Conservation (phyloP, 2,113 vertebrate genomes). For the Lichenostomus cassidix region DNA sequence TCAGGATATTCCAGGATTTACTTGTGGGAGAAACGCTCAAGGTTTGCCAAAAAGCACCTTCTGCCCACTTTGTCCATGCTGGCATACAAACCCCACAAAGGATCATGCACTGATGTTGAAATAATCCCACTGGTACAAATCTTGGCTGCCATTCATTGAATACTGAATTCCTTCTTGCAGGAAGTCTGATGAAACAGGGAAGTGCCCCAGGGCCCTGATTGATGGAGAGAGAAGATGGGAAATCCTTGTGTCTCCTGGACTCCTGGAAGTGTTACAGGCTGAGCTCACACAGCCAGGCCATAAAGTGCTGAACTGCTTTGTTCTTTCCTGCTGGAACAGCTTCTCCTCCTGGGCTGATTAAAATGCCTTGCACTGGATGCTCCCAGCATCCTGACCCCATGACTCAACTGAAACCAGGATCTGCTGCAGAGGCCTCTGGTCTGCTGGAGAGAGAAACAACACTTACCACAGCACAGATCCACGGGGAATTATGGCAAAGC, state of each 20-base stretch:
- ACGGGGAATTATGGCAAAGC: neutral
- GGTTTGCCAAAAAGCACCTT: neutral
- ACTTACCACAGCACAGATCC: neutral
- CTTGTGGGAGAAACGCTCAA: neutral
- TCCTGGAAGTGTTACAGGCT: neutral
- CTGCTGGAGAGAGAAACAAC: neutral
- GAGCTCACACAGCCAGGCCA: accelerated
- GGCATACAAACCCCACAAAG: accelerated
- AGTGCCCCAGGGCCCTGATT: neutral
- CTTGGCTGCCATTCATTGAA: neutral
- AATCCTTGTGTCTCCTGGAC: neutral
- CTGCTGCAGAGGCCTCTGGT: neutral
- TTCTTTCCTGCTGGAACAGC: neutral
- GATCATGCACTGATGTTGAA: accelerated
- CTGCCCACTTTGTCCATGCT: neutral
- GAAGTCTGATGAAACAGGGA: neutral
- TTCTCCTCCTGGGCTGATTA: neutral
- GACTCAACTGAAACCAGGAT: neutral
- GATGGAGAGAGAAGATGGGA: neutral
- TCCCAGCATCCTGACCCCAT: neutral
- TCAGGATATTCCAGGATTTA: neutral
- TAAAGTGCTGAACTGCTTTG: neutral
- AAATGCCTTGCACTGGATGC: neutral
- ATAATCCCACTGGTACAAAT: neutral
- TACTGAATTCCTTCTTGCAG: neutral